phyloP scores from a whole-genome alignment of 2,797 vertebrate genomes.

The Sciurus vulgaris region DNA sequence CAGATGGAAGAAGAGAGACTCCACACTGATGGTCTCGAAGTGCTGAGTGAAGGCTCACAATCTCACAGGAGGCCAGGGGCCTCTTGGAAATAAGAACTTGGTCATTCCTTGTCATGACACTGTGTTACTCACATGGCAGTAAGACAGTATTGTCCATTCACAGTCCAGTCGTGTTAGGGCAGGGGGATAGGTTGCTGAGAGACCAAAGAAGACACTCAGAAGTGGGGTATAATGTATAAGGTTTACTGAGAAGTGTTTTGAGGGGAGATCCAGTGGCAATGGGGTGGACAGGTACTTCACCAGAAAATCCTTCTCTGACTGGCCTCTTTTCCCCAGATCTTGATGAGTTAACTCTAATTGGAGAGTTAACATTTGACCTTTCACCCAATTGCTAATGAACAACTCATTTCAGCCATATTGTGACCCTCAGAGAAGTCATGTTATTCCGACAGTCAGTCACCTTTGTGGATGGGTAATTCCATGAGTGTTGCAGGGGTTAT shows the following conservation, averaged over 20 bases:
- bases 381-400: neutral
- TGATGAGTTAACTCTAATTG: neutral
- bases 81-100: neutral
- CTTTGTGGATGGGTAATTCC: constrained; percentile 44
- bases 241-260: no score
- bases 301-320: no score
- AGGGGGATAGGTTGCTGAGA: neutral
- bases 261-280: no score
- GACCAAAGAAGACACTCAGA: no score
- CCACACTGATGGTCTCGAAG: neutral
- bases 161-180: neutral
- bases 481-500: neutral
- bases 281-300: no score
- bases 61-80: neutral
- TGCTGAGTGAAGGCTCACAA: neutral
- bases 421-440: constrained; percentile 34
- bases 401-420: neutral
- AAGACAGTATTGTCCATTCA: neutral
- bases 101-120: neutral
- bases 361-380: neutral
- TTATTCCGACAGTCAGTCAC: constrained; percentile 2
- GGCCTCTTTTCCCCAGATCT: neutral
- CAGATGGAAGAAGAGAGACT: neutral
- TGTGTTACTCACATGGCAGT: neutral
- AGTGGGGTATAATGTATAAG: no score